Evolutionary conservation across 2,888 invertebrate species (phyloP).

Genomic region (Sycophila texana): DNA sequence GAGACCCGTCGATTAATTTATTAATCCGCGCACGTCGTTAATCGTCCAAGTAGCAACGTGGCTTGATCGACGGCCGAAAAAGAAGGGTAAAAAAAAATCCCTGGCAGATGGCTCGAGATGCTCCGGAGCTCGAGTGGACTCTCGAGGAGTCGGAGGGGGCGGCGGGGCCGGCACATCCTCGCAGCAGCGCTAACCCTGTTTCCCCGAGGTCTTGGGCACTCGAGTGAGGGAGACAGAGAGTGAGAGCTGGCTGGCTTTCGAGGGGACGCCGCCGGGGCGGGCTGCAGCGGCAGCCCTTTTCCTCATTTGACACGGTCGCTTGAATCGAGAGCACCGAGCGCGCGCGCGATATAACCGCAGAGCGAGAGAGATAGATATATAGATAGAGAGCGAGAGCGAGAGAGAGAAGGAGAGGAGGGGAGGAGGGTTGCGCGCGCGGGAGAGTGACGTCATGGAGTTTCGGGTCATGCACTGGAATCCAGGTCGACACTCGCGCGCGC

Average conservation of each 20-base stretch:
- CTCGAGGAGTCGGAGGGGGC: background rate
- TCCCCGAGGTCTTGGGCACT: slow-evolving; percentile 13
- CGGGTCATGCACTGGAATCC: slow-evolving; percentile 66
- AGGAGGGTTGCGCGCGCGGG: background rate
- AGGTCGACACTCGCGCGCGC: slow-evolving; percentile 59
- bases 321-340: slow-evolving; percentile 38
- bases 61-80: too few species aligned
- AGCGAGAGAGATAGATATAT: background rate
- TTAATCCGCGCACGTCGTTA: too few species aligned
- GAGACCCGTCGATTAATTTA: too few species aligned
- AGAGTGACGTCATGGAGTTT: slow-evolving; percentile 64
- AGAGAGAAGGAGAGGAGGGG: background rate
- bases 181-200: slow-evolving; percentile 15
- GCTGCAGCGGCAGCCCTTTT: slow-evolving; percentile 13
- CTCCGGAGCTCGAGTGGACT: background rate
- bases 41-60: too few species aligned
- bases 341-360: background rate
- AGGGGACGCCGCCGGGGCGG: too few species aligned
- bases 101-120: background rate
- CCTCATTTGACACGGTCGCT: slow-evolving; percentile 46
- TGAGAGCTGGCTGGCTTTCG: background rate
- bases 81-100: too few species aligned
- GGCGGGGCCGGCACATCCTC: background rate
- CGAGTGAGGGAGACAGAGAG: background rate
- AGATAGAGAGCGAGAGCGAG: too few species aligned